Base-by-base conservation (phyloP, 2,888 invertebrate genomes). In the Imbricaverruca yamaguchii region DNA sequence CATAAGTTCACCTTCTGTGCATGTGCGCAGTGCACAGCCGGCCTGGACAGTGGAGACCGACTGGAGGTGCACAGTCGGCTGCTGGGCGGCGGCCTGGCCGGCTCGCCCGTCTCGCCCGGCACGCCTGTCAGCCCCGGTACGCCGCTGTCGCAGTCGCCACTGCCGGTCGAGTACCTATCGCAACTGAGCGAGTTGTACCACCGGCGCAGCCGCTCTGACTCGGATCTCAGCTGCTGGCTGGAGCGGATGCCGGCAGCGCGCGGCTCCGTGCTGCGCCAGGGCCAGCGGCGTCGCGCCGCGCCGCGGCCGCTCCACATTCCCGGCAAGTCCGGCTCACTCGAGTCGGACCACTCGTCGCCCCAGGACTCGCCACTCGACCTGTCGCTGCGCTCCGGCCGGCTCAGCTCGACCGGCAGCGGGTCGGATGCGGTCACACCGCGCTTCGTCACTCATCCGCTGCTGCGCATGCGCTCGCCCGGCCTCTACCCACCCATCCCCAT, bases 291-390 rank as follows among this genome's bases (percentile, higher is more conserved):
- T 0, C 39, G 39, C 69, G 39, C 13, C 74, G 74, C 74, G 53
- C 74, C 67, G 4, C 53, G 53, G 53, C 74, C 74, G 53, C 74
- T 74, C 15, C 25, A 39, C 74, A 74, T 74, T 18, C 82, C 85
- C 85, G 84, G 87, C 87, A 84, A 87, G 80, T 83, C 83, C 67
- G 89, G 89, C 11, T 90, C 89, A 15, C 84, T 90, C 56, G 91
- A 91, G 84, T 89, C 90, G 56, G 89, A 89, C 81, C 85, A 86
- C 57, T 87, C 88, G 69, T 87, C 92, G 80, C 92, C 92, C 23
- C 94, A 95, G 86, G 95, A 95, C 83, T 92, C 91, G 8, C 96
- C 96, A 0, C 88, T 96, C 82, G 96, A 96, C 87, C 89, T 96
- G 65, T 94, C 94, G 39, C 90, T 94, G 53, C 39, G 74, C 53